A percentile compares a stretch with the other conserved stretches of the same genome.
Evolutionary conservation across 1,140 invertebrate genomes (phyloP).

Genomic region (Drosophila yakuba): DNA sequence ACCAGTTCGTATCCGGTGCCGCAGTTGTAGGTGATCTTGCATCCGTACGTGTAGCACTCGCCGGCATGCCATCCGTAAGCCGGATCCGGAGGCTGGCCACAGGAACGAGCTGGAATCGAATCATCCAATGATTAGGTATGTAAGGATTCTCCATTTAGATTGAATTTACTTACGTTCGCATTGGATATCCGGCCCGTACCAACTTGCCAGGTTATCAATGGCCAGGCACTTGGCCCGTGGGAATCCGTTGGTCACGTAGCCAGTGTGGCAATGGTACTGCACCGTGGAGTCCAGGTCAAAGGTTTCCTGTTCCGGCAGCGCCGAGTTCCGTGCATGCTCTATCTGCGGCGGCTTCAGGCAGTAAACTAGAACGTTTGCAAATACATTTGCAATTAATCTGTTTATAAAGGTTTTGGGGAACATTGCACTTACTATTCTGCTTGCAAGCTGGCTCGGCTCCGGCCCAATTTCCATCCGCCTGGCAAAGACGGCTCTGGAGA

Average conservation of each 20-base stretch:
- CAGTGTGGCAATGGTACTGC: conserved; percentile 94
- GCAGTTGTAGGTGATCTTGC: conserved; percentile 96
- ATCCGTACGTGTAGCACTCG: conserved; percentile 96
- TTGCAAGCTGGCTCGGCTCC: conserved; percentile 94
- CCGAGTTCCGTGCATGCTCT: conserved; percentile 95
- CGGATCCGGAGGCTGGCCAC: conserved; percentile 94
- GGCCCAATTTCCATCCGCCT: conserved; percentile 97
- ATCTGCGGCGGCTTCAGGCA: conserved; percentile 94
- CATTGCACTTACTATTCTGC: conserved; percentile 89
- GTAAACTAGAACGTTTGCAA: conserved; percentile 87
- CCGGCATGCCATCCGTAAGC: conserved; percentile 96
- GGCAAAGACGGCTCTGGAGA: conserved; percentile 92
- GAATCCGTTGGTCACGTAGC: conserved; percentile 73
- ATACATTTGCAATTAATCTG: neutral
- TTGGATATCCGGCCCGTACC: conserved; percentile 97
- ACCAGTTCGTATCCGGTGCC: conserved; percentile 95
- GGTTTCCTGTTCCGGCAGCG: conserved; percentile 91
- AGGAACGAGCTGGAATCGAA: conserved; percentile 89
- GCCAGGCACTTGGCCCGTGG: conserved; percentile 91
- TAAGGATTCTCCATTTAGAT: neutral
- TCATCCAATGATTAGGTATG: neutral
- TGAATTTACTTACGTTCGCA: conserved; percentile 92
- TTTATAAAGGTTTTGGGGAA: fast-evolving
- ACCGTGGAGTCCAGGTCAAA: conserved; percentile 94
- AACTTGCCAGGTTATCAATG: conserved; percentile 93